Percentiles rank a stretch among this genome's conserved stretches.
Conservation (phyloP, 2,888 invertebrate species). For the Apodemia mormo region DNA sequence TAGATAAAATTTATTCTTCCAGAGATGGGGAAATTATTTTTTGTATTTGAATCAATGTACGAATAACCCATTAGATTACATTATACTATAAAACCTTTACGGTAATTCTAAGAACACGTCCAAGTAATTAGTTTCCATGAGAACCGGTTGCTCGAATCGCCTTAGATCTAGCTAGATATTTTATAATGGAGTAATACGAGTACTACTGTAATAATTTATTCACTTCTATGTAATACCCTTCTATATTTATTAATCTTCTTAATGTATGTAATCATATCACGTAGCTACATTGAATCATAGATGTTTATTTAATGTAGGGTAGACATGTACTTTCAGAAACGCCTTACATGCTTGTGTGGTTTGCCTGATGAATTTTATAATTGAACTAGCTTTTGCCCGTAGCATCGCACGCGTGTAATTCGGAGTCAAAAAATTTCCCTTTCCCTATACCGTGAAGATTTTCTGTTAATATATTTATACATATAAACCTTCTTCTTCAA, state of each 20-base stretch:
- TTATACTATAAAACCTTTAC: not conserved
- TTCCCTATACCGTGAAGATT: too few species aligned
- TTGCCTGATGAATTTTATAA: too few species aligned
- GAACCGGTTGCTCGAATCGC: constrained; percentile 2
- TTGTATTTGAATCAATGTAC: not conserved
- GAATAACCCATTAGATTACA: not conserved
- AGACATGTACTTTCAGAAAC: too few species aligned
- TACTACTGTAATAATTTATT: not conserved
- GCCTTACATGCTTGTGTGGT: too few species aligned
- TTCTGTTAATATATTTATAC: too few species aligned
- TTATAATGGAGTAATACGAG: constrained; percentile 10
- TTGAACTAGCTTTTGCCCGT: too few species aligned
- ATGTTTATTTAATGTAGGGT: too few species aligned
- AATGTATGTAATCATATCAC: not conserved
- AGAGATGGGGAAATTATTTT: not conserved
- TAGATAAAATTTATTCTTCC: too few species aligned
- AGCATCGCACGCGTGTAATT: too few species aligned
- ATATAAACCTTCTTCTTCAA: too few species aligned
- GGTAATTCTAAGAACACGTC: constrained; percentile 10
- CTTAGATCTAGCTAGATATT: constrained; percentile 10
- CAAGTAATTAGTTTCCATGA: constrained; percentile 5
- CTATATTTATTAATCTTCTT: not conserved
- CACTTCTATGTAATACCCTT: not conserved
- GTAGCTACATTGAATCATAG: too few species aligned
- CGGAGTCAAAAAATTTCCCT: too few species aligned